Percentiles rank a stretch among this genome's conserved stretches.
Evolutionary conservation across 2,113 vertebrate species (phyloP).

Genomic region (Megaceryle maxima): DNA sequence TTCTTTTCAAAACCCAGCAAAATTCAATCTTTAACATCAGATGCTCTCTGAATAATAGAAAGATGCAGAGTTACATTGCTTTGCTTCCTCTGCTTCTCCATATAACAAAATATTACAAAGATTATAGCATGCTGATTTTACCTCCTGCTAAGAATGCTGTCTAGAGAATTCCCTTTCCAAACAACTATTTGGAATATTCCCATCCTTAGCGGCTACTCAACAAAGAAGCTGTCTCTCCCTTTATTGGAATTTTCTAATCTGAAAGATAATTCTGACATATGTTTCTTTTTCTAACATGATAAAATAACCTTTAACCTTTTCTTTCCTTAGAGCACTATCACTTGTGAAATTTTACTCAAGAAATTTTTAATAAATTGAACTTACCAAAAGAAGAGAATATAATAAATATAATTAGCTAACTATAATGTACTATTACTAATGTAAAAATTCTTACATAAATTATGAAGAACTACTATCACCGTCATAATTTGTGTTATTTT

Average conservation of each 20-base stretch:
- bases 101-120: background rate
- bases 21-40: background rate
- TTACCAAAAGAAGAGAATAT: background rate
- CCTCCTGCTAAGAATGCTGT: background rate
- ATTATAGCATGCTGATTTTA: background rate
- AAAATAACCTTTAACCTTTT: background rate
- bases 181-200: background rate
- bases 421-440: background rate
- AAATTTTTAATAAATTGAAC: background rate
- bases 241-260: background rate
- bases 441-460: background rate
- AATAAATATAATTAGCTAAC: background rate
- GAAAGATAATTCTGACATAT: background rate
- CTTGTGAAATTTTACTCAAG: background rate
- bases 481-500: background rate
- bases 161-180: background rate
- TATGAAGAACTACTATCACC: background rate
- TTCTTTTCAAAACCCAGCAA: background rate
- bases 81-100: background rate
- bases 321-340: background rate
- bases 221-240: background rate
- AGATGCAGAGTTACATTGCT: background rate
- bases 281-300: background rate
- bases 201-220: background rate
- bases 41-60: background rate